These are phyloP conservation scores for Pantherophis guttatus DNA, from an alignment of 2,113 vertebrate species.

Conservation along the genomic window DNA sequence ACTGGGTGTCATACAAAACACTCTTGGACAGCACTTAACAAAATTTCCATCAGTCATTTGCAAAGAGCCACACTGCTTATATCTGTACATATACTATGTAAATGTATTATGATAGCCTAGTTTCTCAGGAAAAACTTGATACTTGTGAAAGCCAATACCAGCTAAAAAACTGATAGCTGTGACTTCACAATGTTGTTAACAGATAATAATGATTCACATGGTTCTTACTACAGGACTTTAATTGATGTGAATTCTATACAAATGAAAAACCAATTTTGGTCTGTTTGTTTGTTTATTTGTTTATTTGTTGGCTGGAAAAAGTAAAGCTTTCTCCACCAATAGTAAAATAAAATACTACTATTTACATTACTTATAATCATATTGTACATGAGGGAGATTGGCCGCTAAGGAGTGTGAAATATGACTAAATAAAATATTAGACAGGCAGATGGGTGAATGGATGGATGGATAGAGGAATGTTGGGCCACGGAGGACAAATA, in stretches of 20 bases:
- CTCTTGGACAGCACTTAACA: no score
- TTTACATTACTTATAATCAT: not conserved
- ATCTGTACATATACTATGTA: no score
- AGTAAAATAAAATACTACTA: slow-evolving; percentile 30
- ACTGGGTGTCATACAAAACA: no score
- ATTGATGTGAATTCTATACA: not conserved
- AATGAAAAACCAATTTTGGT: not conserved
- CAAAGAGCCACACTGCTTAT: no score
- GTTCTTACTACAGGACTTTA: not conserved
- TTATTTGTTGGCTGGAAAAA: slow-evolving; percentile 35
- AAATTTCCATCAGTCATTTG: no score
- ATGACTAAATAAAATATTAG: not conserved
- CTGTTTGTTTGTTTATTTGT: no score
- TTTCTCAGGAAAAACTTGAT: no score
- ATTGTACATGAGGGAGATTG: not conserved
- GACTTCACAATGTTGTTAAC: no score
- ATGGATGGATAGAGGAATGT: not conserved
- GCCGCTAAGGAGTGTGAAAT: not conserved
- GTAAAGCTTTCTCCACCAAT: slow-evolving; percentile 39
- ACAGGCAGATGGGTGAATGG: not conserved
- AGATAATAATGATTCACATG: not conserved
- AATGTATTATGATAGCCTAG: no score
- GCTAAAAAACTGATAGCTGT: no score
- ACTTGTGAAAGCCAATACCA: no score
- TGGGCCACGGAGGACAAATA: not conserved